These are phyloP conservation scores for Podarcis lilfordi DNA, from an alignment of 2,797 vertebrate genomes.

Conservation along the genomic window DNA sequence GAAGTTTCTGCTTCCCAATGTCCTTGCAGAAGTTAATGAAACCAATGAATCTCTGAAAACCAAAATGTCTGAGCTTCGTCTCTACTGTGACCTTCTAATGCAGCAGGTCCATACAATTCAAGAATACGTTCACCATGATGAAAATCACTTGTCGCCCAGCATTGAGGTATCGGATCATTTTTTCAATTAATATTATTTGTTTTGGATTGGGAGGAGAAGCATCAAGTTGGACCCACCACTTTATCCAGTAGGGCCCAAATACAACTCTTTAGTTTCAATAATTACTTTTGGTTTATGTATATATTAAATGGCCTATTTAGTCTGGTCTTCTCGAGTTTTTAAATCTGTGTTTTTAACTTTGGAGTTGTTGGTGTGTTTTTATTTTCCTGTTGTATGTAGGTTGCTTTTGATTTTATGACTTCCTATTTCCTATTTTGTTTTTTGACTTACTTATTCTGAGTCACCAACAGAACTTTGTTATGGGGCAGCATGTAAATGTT, in stretches of 20 bases:
- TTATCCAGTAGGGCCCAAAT: not conserved
- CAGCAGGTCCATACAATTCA: slow-evolving; percentile 97
- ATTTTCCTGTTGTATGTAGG: not conserved
- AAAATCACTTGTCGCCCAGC: slow-evolving; percentile 78
- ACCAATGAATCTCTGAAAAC: slow-evolving; percentile 95
- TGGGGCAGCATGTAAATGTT: not conserved
- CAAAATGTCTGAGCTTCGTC: slow-evolving; percentile 97
- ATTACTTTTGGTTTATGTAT: not conserved
- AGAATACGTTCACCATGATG: slow-evolving; percentile 85
- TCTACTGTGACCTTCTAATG: slow-evolving; percentile 97
- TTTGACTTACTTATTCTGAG: not conserved
- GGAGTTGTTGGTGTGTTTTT: not conserved
- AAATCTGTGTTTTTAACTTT: not conserved
- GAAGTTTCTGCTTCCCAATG: not conserved
- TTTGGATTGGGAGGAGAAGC: not conserved
- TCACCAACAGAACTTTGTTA: not conserved
- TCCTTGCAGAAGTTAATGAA: slow-evolving; percentile 85
- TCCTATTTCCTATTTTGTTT: not conserved
- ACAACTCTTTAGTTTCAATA: not conserved
- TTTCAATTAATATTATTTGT: not conserved
- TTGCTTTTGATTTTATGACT: not conserved
- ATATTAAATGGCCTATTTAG: not conserved
- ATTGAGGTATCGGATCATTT: slow-evolving; percentile 82
- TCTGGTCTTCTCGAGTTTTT: not conserved
- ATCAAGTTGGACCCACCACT: not conserved